Conservation (phyloP, 2,113 vertebrate species). For the Hemibagrus wyckioides region DNA sequence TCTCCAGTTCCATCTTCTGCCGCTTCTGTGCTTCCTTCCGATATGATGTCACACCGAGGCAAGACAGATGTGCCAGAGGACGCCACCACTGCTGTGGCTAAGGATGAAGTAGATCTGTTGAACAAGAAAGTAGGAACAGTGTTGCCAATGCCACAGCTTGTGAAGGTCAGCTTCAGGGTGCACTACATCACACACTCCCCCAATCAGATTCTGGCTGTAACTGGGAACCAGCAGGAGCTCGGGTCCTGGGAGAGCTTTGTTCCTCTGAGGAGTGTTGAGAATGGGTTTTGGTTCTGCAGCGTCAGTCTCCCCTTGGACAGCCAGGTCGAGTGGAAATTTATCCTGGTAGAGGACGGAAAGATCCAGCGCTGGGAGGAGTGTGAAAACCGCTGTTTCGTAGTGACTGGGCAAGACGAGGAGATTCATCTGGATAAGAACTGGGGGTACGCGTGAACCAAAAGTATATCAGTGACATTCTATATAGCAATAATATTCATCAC, state of each 20-base stretch:
- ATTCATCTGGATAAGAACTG: slow-evolving; percentile 79
- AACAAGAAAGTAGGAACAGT: slow-evolving; percentile 65
- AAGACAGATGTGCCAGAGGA: slow-evolving; percentile 2
- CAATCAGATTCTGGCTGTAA: slow-evolving; percentile 78
- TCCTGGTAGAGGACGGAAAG: slow-evolving; percentile 83
- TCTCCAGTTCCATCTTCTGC: neutral
- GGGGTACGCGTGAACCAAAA: slow-evolving; percentile 75
- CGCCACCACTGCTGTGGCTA: neutral
- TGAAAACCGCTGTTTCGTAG: slow-evolving; percentile 77
- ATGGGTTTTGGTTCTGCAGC: slow-evolving; percentile 81
- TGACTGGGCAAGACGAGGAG: slow-evolving; percentile 75
- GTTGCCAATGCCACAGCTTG: slow-evolving; percentile 76
- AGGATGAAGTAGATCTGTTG: slow-evolving; percentile 57
- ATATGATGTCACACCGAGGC: neutral
- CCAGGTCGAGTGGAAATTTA: slow-evolving; percentile 90
- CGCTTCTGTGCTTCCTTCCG: neutral
- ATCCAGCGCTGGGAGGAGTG: slow-evolving; percentile 93
- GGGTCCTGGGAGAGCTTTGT: slow-evolving; percentile 84
- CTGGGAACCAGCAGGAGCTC: slow-evolving; percentile 81
- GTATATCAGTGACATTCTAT: slow-evolving; percentile 9
- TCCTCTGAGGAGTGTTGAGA: slow-evolving; percentile 73
- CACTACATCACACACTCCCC: slow-evolving; percentile 82
- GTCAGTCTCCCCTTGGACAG: slow-evolving; percentile 78
- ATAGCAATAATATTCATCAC: slow-evolving; percentile 57
- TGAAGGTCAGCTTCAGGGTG: slow-evolving; percentile 80